Evolutionary conservation across 2,888 invertebrate genomes (phyloP), one percentile per base, ranked within the genome.

Genomic region (Drosophila atripex): DNA sequence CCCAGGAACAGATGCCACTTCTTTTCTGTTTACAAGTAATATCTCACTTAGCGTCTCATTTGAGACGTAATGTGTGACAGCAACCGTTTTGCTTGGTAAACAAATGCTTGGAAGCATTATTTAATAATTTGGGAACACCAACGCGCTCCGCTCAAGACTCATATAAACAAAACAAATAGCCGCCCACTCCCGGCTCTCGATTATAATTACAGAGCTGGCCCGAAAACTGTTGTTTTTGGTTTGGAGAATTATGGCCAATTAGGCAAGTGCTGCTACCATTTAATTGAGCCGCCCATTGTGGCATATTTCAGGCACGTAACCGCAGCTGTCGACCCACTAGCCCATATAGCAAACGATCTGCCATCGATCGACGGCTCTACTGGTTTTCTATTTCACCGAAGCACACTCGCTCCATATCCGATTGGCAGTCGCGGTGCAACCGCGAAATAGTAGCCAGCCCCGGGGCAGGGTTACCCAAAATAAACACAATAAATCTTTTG

Each of bases 11-110:
- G 41, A 4, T 38, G 8, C 14, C n/a, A 41, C 16, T 30, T 18
- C 30, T 12, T 1, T 30, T 8, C 28, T 28, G 4, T 9, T 18
- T 7, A 38, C 9, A 39, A 39, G 6, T 5, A 39, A 35, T 12
- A 51, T 45, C 52, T 68, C 54, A 53, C 43, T 32, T 35, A 2
- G 5, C 11, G 11, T 12, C 32, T 39, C 38, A 72, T 60, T 61
- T 69, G n/a, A 73, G 75, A 68, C 68, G 50, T 71, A 63, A 63
- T 61, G 71, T 56, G 76, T 64, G 61, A 50, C 60, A 45, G 71
- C 71, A 84, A 78, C 63, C 76, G 75, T 80, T 87, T 88, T 76
- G 66, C 73, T 71, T 77, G 60, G 74, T 55, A 80, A 80, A 84
- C 77, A 77, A 77, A 77, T 69, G 46, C 72, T 52, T 64, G 28